Evolutionary conservation across 2,888 invertebrate genomes (phyloP), one percentile per base, ranked within the genome.

Genomic region (Bombylius major): DNA sequence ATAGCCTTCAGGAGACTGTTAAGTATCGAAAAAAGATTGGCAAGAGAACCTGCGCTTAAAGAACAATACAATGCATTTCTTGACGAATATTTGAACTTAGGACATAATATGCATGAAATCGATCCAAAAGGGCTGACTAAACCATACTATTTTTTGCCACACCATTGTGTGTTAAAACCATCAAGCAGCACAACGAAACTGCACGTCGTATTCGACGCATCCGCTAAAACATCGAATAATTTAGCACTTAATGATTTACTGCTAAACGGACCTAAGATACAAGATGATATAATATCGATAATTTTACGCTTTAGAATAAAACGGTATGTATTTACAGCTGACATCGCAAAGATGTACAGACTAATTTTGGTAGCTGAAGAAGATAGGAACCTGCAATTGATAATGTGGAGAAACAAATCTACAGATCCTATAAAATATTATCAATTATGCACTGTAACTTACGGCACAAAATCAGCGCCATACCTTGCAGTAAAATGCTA

Each of bases 21-120:
- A 11, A 32, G 56, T 9, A 46, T 64, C 31, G 62, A 64, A 60
- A 51, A 54, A 42, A 59, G 58, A 50, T 55, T 63, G 23, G 45
- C n/a, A n/a, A 58, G 53, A 33, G 50, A 62, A 42, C 50, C 56
- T 12, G 34, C 52, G 45, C 36, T 9, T 7, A 48, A 46, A 31
- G 32, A 31, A 23, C 34, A 48, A 11, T 31, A 48, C 23, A 23
- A 0, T 4, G 11, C n/a, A 31, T 48, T 48, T 8, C 4, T 48
- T 6, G 23, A 31, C 5, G 48, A 48, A 7, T 50, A 50, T 34
- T n/a, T 50, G 5, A 13, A 50, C 2, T 13, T 50, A 11, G 32
- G 32, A 13, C 50, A 50, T 14, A 50, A 50, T 14, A 50, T 50
- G 50, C 12, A 36, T 13, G 1, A 12, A 12, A 31, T 8, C 31